Percentiles rank a stretch among this genome's conserved stretches.
Evolutionary conservation across 2,797 vertebrate species (phyloP).

Genomic region (Gymnocypris eckloni): DNA sequence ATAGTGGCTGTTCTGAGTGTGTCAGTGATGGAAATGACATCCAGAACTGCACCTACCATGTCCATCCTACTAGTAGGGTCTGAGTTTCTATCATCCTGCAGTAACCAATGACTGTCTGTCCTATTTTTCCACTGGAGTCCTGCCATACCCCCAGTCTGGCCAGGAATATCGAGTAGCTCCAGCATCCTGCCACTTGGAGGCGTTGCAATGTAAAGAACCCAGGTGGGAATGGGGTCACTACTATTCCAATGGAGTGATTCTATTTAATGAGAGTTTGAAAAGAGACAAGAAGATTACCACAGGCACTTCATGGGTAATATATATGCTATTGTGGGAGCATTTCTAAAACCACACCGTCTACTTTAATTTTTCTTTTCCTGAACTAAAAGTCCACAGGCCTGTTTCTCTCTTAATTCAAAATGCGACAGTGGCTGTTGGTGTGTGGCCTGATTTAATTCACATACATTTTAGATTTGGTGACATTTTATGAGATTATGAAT

Average conservation of each 20-base stretch:
- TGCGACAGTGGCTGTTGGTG: conserved; percentile 9
- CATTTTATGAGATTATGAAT: not conserved
- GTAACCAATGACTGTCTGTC: conserved; percentile 70
- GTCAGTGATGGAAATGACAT: conserved; percentile 67
- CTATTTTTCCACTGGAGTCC: conserved; percentile 76
- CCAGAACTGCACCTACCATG: conserved; percentile 76
- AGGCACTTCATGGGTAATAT: conserved; percentile 64
- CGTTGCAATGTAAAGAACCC: conserved; percentile 70
- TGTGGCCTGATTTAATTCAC: conserved; percentile 6
- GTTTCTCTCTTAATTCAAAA: conserved; percentile 43
- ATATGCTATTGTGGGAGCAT: conserved; percentile 58
- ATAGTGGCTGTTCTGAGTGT: conserved; percentile 74
- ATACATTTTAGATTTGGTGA: not conserved
- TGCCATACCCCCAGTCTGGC: conserved; percentile 72
- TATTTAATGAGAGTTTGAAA: conserved; percentile 64
- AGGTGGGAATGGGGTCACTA: conserved; percentile 68
- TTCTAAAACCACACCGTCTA: conserved; percentile 55
- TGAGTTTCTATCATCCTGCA: conserved; percentile 68
- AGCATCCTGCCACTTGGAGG: conserved; percentile 78
- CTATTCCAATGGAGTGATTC: conserved; percentile 65
- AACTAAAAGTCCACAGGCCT: conserved; percentile 43
- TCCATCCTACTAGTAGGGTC: conserved; percentile 81
- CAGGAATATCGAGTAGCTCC: conserved; percentile 77
- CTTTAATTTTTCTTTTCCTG: conserved; percentile 66
- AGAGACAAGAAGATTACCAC: conserved; percentile 53